Evolutionary conservation across 2,113 vertebrate genomes (phyloP), one percentile per base, ranked within the genome.

Genomic region (Caretta caretta): DNA sequence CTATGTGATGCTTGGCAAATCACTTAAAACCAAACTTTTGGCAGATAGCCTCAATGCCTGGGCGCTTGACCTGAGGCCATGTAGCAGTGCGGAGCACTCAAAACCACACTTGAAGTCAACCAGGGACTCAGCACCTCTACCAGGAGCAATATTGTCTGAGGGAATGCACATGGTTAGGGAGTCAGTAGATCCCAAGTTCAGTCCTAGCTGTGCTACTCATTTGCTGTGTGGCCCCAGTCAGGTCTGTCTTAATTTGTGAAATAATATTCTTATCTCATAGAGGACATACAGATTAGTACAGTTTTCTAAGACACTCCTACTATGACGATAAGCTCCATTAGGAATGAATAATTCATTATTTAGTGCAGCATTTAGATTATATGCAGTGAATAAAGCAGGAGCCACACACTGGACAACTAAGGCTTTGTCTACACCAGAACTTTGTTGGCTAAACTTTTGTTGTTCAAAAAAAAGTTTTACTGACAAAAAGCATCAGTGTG

Each of bases 401-500:
- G 62, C 14, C 35, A n/a, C 31, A n/a, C 16, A 69, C 31, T 69
- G 35, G 35, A 69, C 31, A 14, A n/a, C 14, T 62, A 14, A 62
- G 53, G 53, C 53, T 54, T 54, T 54, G 53, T 54, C 53, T 22
- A 9, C 53, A 54, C 8, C 4, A 8, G 19, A 54, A 22, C 8
- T 54, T 22, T 22, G 53, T 54, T 8, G 3, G 53, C 20, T 4
- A 54, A 22, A 19, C 14, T 54, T 20, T 8, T 54, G 17, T 54
- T 7, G 1, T 22, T 54, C 20, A 54, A 54, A 54, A 54, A 54
- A 54, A 54, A 22, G 8, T 54, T 54, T 54, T 54, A 54, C 53
- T 0, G 0, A 22, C 20, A 1, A 54, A 54, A 22, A 22, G 53
- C 8, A 3, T 3, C 7, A 54, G 53, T 54, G 53, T 54, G 53